Base-by-base conservation (phyloP, 2,113 vertebrate genomes). In the Eurypyga helias region DNA sequence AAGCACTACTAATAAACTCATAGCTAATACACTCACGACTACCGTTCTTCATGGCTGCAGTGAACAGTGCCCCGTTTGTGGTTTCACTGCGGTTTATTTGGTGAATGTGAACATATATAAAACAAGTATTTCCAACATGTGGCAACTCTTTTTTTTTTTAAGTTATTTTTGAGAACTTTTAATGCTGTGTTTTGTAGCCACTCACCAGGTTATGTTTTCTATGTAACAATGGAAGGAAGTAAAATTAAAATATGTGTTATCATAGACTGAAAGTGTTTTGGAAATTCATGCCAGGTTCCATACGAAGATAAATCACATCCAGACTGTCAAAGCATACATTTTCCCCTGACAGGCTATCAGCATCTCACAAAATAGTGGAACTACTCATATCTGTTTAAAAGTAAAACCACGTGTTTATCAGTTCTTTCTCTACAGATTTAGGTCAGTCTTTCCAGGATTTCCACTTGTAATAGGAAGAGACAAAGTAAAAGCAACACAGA, bases 161-260 rank as follows among this genome's bases (percentile, higher is more conserved):
- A 92, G 34, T 28, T 65, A 33, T 31, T 55, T 83, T 34, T 54
- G 48, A 91, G 61, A 66, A 57, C 13, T 60, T 62, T 24, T 49
- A 72, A 23, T 34, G 70, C 55, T 57, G 55, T 36, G 61, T 33
- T 93, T 86, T 90, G 87, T 62, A 84, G 49, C 31, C 43, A 26
- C 48, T 49, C 73, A 79, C 82, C 66, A 79, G 71, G 61, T 79
- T 71, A 88, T 70, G 79, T 87, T 92, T 94, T 55, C 83, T 88
- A 8, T 46, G 4, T n/a, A 94, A 97, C 95, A 98, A 96, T 96
- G 76, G 94, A 43, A 97, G 96, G 95, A 97, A 96, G 86, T 67
- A 76, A 75, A 92, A 88, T 61, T 69, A 73, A 73, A 87, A 94
- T 70, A 60, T 18, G 28, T 77, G 67, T 89, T 96, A 84, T 91